phyloP scores from a whole-genome alignment of 2,797 vertebrate species.

The Mycteria americana region DNA sequence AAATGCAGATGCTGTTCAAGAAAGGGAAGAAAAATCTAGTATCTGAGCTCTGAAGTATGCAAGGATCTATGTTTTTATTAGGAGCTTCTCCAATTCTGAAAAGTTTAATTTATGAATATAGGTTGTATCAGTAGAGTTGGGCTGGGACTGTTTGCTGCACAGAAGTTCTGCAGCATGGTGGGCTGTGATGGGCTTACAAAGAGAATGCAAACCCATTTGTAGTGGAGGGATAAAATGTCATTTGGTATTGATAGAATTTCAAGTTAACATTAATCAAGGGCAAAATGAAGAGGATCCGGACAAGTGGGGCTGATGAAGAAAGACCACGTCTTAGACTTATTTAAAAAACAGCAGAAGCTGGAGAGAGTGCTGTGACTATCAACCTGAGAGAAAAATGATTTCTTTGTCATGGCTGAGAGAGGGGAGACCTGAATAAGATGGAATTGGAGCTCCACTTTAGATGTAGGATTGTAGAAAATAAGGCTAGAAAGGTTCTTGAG shows the following conservation, averaged over 20 bases:
- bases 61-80: background rate
- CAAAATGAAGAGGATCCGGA: background rate
- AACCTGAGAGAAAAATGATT: background rate
- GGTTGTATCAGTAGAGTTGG: background rate
- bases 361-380: background rate
- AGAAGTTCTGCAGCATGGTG: background rate
- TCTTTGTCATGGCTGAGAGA: background rate
- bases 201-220: background rate
- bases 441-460: background rate
- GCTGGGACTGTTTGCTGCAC: background rate
- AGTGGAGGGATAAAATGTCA: background rate
- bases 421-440: background rate
- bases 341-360: background rate
- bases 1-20: background rate
- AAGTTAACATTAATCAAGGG: background rate
- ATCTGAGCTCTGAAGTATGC: background rate
- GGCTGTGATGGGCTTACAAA: background rate
- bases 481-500: background rate
- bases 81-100: background rate
- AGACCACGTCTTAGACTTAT: background rate
- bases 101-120: background rate
- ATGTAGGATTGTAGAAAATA: background rate
- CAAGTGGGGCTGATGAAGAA: background rate
- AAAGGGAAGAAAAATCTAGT: background rate
- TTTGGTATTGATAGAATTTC: background rate